phyloP scores from a whole-genome alignment of 2,888 invertebrate genomes.

The Ariolimax columbianus region DNA sequence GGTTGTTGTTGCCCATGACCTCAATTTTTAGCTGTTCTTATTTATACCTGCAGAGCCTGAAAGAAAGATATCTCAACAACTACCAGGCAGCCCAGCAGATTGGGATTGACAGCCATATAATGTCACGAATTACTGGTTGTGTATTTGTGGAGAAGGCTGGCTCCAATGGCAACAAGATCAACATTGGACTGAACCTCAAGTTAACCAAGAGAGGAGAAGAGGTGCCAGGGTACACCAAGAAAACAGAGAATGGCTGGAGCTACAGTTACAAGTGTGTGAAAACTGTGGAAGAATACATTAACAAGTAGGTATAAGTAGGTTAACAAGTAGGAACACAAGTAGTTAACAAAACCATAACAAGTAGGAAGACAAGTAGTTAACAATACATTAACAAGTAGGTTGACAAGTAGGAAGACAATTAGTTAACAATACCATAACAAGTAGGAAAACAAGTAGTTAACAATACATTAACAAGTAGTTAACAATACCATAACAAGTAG shows the following conservation, averaged over 20 bases:
- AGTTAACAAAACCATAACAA: too few relatives aligned
- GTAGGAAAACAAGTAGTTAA: too few relatives aligned
- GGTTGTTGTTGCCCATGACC: too few relatives aligned
- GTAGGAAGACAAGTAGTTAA: too few relatives aligned
- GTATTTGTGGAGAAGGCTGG: conserved; percentile 83
- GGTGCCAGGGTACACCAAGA: conserved; percentile 88
- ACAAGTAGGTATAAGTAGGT: conserved; percentile 78
- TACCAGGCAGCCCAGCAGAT: conserved; percentile 77
- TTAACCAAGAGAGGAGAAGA: conserved; percentile 87
- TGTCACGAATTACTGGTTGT: conserved; percentile 92
- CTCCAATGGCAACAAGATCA: conserved; percentile 79
- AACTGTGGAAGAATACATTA: conserved; percentile 85
- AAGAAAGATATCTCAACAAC: conserved; percentile 71
- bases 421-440: too few relatives aligned
- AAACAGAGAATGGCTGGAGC: conserved; percentile 83
- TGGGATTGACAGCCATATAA: conserved; percentile 84
- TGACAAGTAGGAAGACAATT: too few relatives aligned
- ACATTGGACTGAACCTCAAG: conserved; percentile 94
- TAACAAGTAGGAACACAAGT: too few relatives aligned
- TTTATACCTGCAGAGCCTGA: conserved; percentile 50
- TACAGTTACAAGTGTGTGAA: conserved; percentile 88
- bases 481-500: too few relatives aligned
- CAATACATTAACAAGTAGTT: too few relatives aligned
- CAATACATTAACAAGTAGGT: too few relatives aligned
- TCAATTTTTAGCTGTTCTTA: too few relatives aligned